These are phyloP conservation scores for Eustalomyia histrio DNA, from an alignment of 2,888 invertebrate species.

Conservation along the genomic window DNA sequence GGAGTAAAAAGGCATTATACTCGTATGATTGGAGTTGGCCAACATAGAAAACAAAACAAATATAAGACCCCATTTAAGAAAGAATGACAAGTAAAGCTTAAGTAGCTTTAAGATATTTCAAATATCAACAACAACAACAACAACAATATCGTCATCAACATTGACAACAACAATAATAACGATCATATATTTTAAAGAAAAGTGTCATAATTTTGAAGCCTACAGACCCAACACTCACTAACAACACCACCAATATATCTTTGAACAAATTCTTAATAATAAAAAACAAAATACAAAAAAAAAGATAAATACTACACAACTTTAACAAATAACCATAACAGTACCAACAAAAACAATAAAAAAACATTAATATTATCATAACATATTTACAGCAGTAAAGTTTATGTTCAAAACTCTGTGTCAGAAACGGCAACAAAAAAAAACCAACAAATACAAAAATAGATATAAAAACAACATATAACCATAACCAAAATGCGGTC, in stretches of 20 bases:
- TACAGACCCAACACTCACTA: slow-evolving; percentile 36
- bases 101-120: slow-evolving; percentile 65
- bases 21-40: slow-evolving; percentile 24
- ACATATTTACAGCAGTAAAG: slow-evolving; percentile 25
- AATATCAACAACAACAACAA: slow-evolving; percentile 48
- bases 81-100: slow-evolving; percentile 65
- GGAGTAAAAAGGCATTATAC: background rate
- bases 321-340: slow-evolving; percentile 54
- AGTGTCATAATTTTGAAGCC: slow-evolving; percentile 61
- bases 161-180: slow-evolving; percentile 21
- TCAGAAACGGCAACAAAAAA: slow-evolving; percentile 5
- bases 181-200: slow-evolving; percentile 32
- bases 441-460: background rate
- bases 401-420: slow-evolving; percentile 13
- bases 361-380: slow-evolving; percentile 35
- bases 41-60: slow-evolving; percentile 48
- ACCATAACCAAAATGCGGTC: slow-evolving; percentile 54
- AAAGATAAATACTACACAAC: slow-evolving; percentile 38
- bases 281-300: slow-evolving; percentile 20
- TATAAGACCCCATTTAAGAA: slow-evolving; percentile 59
- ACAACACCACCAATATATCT: slow-evolving; percentile 4
- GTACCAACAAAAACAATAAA: slow-evolving; percentile 39
- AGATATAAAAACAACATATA: background rate
- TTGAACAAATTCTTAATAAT: slow-evolving; percentile 27
- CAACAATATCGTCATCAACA: slow-evolving; percentile 37